A percentile compares a stretch with the other conserved stretches of the same genome.
Conservation (phyloP, 1,140 invertebrate species). For the Drosophila trapezifrons region DNA sequence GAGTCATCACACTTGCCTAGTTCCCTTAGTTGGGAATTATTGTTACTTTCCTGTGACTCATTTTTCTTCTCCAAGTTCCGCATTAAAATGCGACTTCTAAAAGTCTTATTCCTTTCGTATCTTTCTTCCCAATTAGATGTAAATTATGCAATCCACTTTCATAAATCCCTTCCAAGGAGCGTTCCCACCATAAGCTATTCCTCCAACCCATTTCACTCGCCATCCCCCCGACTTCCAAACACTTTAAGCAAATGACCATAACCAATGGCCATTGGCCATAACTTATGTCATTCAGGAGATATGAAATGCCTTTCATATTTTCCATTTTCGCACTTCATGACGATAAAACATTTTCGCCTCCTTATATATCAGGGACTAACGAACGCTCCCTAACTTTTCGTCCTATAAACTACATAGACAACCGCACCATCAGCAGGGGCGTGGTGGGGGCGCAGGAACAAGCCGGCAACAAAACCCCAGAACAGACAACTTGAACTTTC, state of each 20-base stretch:
- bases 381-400: constrained; percentile 34
- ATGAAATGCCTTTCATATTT: constrained; percentile 72
- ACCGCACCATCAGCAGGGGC: background rate
- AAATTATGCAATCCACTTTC: constrained; percentile 46
- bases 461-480: constrained; percentile 43
- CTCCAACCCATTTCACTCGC: background rate
- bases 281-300: constrained; percentile 51
- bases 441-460: constrained; percentile 23
- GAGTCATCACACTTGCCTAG: no score
- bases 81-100: background rate
- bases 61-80: background rate
- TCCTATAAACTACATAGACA: constrained; percentile 20
- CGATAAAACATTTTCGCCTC: constrained; percentile 74
- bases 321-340: constrained; percentile 81
- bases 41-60: background rate
- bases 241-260: constrained; percentile 55
- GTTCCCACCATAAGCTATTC: constrained; percentile 13
- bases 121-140: constrained; percentile 15
- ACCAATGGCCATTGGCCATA: constrained; percentile 54
- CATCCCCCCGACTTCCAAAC: constrained; percentile 34
- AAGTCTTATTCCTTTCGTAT: background rate
- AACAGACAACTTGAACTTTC: constrained; percentile 76
- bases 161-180: constrained; percentile 22
- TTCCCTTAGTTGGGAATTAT: background rate
- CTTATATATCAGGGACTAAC: constrained; percentile 56